A percentile compares a stretch with the other conserved stretches of the same genome.
phyloP scores from a whole-genome alignment of 2,797 vertebrate genomes.

The Macroramphosus scolopax region DNA sequence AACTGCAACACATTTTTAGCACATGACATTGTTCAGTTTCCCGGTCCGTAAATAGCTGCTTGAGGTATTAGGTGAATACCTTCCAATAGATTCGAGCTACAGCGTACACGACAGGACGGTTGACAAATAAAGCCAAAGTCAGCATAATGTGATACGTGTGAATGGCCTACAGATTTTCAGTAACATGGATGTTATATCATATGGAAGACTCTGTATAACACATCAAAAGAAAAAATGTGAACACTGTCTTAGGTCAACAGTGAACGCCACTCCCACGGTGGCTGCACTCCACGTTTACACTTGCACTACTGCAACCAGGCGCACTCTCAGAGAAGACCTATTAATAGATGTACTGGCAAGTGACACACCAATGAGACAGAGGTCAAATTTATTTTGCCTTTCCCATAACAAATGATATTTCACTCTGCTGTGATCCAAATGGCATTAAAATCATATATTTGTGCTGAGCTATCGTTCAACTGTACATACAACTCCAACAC shows the following conservation, averaged over 20 bases:
- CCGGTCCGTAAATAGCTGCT: constrained; percentile 40
- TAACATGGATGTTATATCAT: not conserved
- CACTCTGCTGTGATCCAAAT: constrained; percentile 17
- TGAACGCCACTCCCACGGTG: not conserved
- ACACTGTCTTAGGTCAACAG: constrained; percentile 14
- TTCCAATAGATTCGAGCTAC: too few relatives aligned
- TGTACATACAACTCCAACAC: not conserved
- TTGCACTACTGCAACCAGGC: constrained; percentile 36
- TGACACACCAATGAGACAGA: constrained; percentile 48
- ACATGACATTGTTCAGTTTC: constrained; percentile 30
- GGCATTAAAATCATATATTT: too few relatives aligned
- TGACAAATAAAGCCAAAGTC: not conserved
- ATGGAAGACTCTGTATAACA: not conserved
- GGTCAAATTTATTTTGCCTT: constrained; percentile 46
- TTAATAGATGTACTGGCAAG: constrained; percentile 63
- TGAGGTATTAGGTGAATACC: too few relatives aligned
- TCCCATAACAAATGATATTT: constrained; percentile 10
- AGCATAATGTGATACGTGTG: not conserved
- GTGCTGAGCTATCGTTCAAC: not conserved
- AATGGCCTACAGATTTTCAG: too few relatives aligned
- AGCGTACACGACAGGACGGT: too few relatives aligned
- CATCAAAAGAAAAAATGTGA: not conserved
- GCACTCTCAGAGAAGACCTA: constrained; percentile 45
- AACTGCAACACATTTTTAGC: constrained; percentile 50
- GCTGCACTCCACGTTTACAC: too few relatives aligned